phyloP scores from a whole-genome alignment of 2,113 vertebrate genomes.

The Microcebus lehilahytsara region DNA sequence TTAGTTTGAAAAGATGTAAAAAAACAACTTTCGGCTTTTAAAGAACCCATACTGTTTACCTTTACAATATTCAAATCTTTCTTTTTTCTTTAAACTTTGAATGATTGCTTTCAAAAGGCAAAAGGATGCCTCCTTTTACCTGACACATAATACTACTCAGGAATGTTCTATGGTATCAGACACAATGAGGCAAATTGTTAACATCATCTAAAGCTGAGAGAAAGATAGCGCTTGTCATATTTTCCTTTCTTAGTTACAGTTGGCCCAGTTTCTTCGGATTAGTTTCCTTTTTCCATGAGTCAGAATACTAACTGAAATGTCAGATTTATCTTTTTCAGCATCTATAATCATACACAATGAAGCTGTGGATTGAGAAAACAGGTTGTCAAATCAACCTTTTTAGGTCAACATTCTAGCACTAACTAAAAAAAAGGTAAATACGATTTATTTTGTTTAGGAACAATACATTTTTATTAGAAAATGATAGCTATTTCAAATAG shows the following conservation, averaged over 20 bases:
- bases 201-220: not conserved
- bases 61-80: not conserved
- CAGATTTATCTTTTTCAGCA: conserved; percentile 38
- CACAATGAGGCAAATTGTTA: not conserved
- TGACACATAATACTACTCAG: not conserved
- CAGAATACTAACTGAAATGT: conserved; percentile 48
- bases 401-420: not conserved
- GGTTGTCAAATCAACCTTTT: not conserved
- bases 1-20: not conserved
- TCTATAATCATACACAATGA: not conserved
- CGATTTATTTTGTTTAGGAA: not conserved
- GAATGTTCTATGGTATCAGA: not conserved
- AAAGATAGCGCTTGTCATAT: conserved; percentile 35
- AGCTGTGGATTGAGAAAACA: not conserved
- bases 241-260: conserved; percentile 60
- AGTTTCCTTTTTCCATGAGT: conserved; percentile 27
- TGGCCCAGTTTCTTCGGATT: conserved; percentile 52
- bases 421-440: not conserved
- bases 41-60: not conserved
- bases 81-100: not conserved
- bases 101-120: not conserved
- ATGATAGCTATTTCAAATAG: not conserved
- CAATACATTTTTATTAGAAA: not conserved
- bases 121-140: not conserved
- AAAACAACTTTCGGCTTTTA: not conserved